Base-by-base conservation (phyloP, 1,140 invertebrate species). In the silkworm (Bombyx mori) region DNA sequence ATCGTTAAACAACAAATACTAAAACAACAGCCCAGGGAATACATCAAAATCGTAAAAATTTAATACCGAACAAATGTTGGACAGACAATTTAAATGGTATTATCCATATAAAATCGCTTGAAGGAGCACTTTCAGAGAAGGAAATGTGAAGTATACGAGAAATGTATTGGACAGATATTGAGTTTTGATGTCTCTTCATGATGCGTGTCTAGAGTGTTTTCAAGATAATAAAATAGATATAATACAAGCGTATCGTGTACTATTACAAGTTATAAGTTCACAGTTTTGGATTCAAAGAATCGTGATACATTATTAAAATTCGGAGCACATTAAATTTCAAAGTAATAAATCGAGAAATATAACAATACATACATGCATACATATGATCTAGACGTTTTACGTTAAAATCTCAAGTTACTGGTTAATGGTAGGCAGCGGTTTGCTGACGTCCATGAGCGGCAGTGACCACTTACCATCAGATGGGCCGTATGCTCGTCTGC, bases 101-200 rank as follows among this genome's bases (percentile, higher is more conserved):
- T 73, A 73, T 73, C 68, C 66, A 65, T 61, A 63, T 68, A 71
- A 35, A 79, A 77, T 75, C 62, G 65, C 58, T 63, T 61, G 61
- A 56, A 61, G 53, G 52, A 74, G 65, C 66, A 69, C 65, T 72
- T 66, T 68, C 26, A 35, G 26, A 63, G 57, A 7, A 68, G 75
- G 73, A 79, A 79, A 79, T 76, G 69, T 73, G 67, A 77, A 79
- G 77, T 80, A 71, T 71, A 79, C 77, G 76, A 73, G 68, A 71
- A 74, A 79, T 75, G 69, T 75, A 76, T 75, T 69, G 67, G 65
- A 72, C 66, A 69, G 72, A 79, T 77, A 82, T 82, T 79, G 77
- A 76, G 76, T 77, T 82, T 76, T 76, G 76, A 82, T 75, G 71
- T 80, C 76, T 71, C 73, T 71, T 65, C 49, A 78, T 69, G 72